Conservation (phyloP, 2,797 vertebrate species). For the Sebastes goodei region DNA sequence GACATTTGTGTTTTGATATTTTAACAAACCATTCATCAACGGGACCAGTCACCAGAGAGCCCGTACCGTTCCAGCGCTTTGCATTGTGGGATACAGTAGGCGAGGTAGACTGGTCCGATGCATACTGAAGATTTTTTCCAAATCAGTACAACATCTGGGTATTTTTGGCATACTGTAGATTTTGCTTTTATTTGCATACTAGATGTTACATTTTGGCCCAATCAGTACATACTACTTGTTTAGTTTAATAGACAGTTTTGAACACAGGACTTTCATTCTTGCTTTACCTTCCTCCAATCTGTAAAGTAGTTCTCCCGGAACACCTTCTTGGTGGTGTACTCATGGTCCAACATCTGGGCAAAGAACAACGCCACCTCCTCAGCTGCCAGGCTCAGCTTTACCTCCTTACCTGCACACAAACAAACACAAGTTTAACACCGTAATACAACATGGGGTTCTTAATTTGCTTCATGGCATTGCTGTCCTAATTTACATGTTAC, state of each 20-base stretch:
- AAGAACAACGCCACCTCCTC: conserved; percentile 85
- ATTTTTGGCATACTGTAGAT: no score
- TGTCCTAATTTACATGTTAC: background rate
- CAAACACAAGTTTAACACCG: background rate
- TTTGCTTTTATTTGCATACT: no score
- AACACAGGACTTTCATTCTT: background rate
- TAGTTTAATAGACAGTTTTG: background rate
- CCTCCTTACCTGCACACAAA: conserved; percentile 66
- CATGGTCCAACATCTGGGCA: conserved; percentile 87
- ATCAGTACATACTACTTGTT: no score
- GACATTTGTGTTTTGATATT: no score
- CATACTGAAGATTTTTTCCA: no score
- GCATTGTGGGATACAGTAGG: no score
- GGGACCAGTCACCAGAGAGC: no score
- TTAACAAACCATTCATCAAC: no score
- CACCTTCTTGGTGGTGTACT: conserved; percentile 85
- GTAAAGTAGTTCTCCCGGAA: conserved; percentile 85
- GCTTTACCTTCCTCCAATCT: conserved; percentile 85
- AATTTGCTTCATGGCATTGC: background rate
- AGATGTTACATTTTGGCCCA: no score
- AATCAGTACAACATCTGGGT: no score
- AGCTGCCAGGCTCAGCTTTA: conserved; percentile 78
- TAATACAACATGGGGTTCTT: background rate
- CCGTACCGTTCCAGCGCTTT: no score
- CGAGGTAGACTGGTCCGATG: no score